Conservation (phyloP, 2,113 vertebrate species). For the Atractosteus spatula region DNA sequence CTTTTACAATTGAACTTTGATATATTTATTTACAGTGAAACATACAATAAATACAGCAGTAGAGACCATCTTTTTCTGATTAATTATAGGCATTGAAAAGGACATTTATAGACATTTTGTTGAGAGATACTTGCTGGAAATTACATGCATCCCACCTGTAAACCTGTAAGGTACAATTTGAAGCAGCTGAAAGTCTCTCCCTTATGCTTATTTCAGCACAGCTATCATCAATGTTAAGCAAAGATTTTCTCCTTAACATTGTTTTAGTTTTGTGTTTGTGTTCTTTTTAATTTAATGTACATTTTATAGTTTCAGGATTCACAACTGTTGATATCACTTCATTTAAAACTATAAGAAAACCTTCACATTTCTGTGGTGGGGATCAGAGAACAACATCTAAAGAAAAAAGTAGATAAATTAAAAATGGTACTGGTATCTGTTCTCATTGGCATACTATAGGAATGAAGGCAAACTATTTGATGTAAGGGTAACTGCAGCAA, state of each 20-base stretch:
- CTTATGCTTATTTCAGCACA: background rate
- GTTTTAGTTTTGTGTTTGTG: no score
- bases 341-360: no score
- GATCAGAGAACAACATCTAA: background rate
- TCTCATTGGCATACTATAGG: background rate
- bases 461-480: background rate
- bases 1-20: conserved; percentile 6
- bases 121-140: conserved; percentile 4
- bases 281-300: background rate
- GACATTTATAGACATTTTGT: conserved; percentile 26
- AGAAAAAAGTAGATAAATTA: background rate
- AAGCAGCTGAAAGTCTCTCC: background rate
- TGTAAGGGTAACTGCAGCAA: background rate
- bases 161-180: background rate
- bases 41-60: conserved; percentile 29
- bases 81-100: conserved; percentile 26
- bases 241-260: background rate
- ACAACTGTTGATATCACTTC: background rate
- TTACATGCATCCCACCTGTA: conserved; percentile 29
- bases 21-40: conserved; percentile 35
- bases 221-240: background rate
- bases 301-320: background rate
- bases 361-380: no score
- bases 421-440: background rate
- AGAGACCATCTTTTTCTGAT: conserved; percentile 17